phyloP scores from a whole-genome alignment of 1,140 invertebrate genomes.

The Chionoecetes opilio region DNA sequence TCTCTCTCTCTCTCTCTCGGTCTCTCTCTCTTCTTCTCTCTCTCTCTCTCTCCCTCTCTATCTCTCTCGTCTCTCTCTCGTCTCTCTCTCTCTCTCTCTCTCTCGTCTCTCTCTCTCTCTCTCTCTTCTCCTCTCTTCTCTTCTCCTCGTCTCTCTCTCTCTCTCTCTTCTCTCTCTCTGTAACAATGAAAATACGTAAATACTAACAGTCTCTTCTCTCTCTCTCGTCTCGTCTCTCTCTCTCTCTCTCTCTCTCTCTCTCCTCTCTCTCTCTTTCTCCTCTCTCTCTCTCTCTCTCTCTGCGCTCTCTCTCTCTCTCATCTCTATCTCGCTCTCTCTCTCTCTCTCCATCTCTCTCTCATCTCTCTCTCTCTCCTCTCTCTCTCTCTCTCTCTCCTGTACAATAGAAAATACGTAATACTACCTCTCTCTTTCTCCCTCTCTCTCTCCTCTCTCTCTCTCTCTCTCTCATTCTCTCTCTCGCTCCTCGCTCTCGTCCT shows the following conservation, averaged over 20 bases:
- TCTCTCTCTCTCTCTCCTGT: too few relatives aligned
- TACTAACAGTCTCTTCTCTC: background rate
- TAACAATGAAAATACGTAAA: too few relatives aligned
- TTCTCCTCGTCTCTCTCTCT: background rate
- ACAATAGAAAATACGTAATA: too few relatives aligned
- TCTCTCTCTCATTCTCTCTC: background rate
- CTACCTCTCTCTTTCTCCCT: background rate
- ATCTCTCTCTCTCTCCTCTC: background rate
- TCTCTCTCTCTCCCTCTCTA: too few relatives aligned
- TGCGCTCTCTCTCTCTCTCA: too few relatives aligned
- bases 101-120: too few relatives aligned
- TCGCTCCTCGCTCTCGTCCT: background rate
- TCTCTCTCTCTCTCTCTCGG: too few relatives aligned
- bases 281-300: background rate
- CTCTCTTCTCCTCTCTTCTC: background rate
- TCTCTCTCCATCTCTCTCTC: background rate
- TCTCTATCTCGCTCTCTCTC: background rate
- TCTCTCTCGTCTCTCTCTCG: too few relatives aligned
- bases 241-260: background rate
- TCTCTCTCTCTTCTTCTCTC: too few relatives aligned
- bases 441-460: background rate
- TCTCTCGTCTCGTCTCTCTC: background rate
- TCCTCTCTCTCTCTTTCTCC: background rate
- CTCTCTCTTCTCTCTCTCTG: too few relatives aligned
- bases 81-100: too few relatives aligned